Evolutionary conservation across 1,140 invertebrate species (phyloP), one percentile per base, ranked within the genome.

Genomic region (Rhizoglyphus robini): DNA sequence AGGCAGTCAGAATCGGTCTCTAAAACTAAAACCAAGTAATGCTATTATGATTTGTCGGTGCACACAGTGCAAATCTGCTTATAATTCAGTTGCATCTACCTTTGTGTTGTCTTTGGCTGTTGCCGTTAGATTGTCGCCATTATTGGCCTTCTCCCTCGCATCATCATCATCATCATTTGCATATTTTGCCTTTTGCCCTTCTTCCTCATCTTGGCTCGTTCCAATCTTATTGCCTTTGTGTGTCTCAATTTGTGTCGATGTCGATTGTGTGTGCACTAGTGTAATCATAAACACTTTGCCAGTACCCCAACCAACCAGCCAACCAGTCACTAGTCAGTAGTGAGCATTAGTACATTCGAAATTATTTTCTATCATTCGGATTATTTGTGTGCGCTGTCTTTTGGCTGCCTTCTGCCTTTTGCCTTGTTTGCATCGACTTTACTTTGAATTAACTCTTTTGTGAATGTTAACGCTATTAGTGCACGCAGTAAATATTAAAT

Each of bases 301-400:
- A n/a, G n/a, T n/a, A n/a, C n/a, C n/a, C n/a, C n/a, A n/a, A n/a
- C n/a, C n/a, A n/a, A n/a, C n/a, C n/a, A n/a, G n/a, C n/a, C n/a
- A n/a, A n/a, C n/a, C n/a, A n/a, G n/a, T n/a, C n/a, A n/a, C n/a
- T n/a, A n/a, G n/a, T n/a, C n/a, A 15, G 41, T 23, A 23, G 15
- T 46, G 41, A 46, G 51, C 51, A 54, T 54, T 54, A 54, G 51
- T 32, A 54, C 15, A 23, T 20, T 54, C 23, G 51, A 54, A 54
- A 54, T 54, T 54, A 54, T 54, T 54, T 54, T 54, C 51, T 54
- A 54, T 54, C 51, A 54, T 54, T 54, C 51, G 51, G 51, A 54
- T 54, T 54, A 54, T 54, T 54, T 41, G 8, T 41, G 18, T 41
- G 36, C 18, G 36, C 8, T 18, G 36, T 46, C 41, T 46, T 23